These are phyloP conservation scores for Cosmorhoe ocellata DNA, from an alignment of 2,888 invertebrate genomes.

Conservation along the genomic window DNA sequence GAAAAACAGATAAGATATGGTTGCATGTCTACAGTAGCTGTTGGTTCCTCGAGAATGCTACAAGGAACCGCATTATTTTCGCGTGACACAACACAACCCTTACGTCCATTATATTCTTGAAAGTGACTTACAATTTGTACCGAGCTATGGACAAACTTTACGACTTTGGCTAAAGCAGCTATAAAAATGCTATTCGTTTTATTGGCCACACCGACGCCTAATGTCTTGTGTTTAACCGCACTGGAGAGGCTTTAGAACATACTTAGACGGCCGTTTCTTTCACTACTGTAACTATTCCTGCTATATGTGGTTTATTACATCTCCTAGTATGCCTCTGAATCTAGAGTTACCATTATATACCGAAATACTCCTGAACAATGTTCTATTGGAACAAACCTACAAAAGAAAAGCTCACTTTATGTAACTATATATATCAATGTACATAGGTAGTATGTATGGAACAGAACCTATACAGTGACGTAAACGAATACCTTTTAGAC, in stretches of 20 bases:
- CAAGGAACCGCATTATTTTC: conserved; percentile 12
- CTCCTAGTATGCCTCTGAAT: too few relatives aligned
- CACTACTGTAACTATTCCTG: too few relatives aligned
- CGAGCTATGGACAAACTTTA: conserved; percentile 15
- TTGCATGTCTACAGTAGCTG: conserved; percentile 5
- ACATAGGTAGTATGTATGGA: too few relatives aligned
- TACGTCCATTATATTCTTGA: conserved; percentile 21
- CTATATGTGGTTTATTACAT: too few relatives aligned
- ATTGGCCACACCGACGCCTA: conserved; percentile 31
- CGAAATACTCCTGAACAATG: too few relatives aligned
- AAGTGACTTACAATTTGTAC: conserved; percentile 28
- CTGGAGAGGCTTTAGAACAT: conserved; percentile 9
- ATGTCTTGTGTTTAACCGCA: conserved; percentile 28
- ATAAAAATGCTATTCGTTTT: conserved; percentile 30
- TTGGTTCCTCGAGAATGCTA: background rate
- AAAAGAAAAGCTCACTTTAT: too few relatives aligned
- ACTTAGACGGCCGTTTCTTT: conserved; percentile 1
- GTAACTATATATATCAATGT: too few relatives aligned
- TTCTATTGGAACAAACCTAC: too few relatives aligned
- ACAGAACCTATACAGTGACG: too few relatives aligned
- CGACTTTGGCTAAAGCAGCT: conserved; percentile 17
- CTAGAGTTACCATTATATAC: too few relatives aligned
- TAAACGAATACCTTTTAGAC: too few relatives aligned
- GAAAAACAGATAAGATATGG: background rate
- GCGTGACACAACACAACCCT: conserved; percentile 22